Base-by-base conservation (phyloP, 2,888 invertebrate species). In the Epinotia ramella region DNA sequence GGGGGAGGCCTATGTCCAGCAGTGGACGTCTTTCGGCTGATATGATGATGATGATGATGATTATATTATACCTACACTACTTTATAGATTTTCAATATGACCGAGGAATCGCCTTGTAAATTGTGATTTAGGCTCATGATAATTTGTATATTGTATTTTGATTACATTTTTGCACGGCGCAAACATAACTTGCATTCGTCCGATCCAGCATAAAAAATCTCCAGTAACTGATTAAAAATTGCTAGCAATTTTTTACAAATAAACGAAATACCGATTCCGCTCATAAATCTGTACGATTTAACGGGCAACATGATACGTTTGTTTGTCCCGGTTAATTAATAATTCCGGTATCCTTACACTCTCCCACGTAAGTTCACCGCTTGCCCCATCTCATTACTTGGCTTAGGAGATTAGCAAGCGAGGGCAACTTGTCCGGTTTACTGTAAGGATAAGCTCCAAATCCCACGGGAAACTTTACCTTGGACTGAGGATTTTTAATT, bases 331-430 rank as follows among this genome's bases (percentile, higher is more conserved):
- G 67, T 68, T 68, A 68, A 68, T 68, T 62, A 63, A 46, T 53
- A 67, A 69, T 44, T 56, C 62, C 60, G 20, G 16, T 44, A 18
- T 18, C 57, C 46, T 49, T 73, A 64, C 66, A 60, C 53, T 65
- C 66, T 65, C 74, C 79, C 75, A 77, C 80, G 79, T 81, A 90
- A 91, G 89, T 88, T 89, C 87, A 86, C 89, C 83, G 86, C 89
- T 90, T 88, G 85, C 80, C 81, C 88, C 88, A 84, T 80, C 80
- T 83, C 84, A 83, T 88, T 87, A 86, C 89, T 88, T 88, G 88
- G 90, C 89, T 92, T 90, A 91, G 89, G 87, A 92, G 92, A 92
- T 92, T 92, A 92, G 89, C 87, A 86, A 89, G 88, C 86, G 87
- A 86, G 87, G 87, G 86, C 90, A 91, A 91, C 88, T 90, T 89